phyloP scores from a whole-genome alignment of 35 echinoderm and acorn worm species.

The Chiridota heheva region DNA sequence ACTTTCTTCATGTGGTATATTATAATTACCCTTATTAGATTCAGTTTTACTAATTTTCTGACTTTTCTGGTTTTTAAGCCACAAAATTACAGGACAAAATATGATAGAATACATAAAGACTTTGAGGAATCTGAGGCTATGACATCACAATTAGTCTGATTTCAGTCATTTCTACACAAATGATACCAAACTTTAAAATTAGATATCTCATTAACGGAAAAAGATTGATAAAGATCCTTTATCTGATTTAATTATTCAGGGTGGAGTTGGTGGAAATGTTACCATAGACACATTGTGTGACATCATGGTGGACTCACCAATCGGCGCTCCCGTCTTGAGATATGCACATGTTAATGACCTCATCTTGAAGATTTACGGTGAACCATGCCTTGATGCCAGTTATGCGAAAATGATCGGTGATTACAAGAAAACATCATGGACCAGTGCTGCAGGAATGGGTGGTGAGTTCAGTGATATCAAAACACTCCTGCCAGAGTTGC shows the following conservation, averaged over 20 bases:
- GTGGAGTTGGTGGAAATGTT: slow-evolving; percentile 74
- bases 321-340: slow-evolving; percentile 25
- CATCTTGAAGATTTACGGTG: slow-evolving; percentile 56
- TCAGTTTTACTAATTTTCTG: no score
- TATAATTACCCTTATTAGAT: no score
- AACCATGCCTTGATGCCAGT: slow-evolving; percentile 62
- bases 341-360: slow-evolving; percentile 80
- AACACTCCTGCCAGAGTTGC: not conserved
- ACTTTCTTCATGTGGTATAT: no score
- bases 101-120: no score
- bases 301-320: slow-evolving; percentile 72
- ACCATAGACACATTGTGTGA: slow-evolving; percentile 94
- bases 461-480: slow-evolving; percentile 44
- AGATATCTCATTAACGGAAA: no score
- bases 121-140: no score
- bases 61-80: no score
- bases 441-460: slow-evolving; percentile 68
- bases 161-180: no score
- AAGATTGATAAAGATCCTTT: not conserved
- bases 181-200: no score
- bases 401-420: slow-evolving; percentile 81
- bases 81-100: no score
- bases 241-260: slow-evolving; percentile 34
- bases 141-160: no score
- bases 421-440: slow-evolving; percentile 67